Conservation (phyloP, 1,140 invertebrate species). For the Thaumetopoea pityocampa region DNA sequence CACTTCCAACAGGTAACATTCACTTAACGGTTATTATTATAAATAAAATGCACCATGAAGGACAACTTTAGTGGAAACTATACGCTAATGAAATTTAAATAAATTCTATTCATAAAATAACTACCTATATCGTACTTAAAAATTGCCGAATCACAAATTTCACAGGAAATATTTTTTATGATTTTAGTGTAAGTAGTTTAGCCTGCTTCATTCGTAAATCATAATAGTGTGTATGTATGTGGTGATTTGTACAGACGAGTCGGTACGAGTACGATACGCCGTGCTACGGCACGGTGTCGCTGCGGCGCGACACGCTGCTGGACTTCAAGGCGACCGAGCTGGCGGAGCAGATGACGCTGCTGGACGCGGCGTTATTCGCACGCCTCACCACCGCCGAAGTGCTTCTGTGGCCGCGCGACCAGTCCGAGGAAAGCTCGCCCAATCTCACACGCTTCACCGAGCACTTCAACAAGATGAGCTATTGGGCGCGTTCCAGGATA, state of each 20-base stretch:
- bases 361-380: constrained; percentile 97
- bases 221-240: too few species aligned
- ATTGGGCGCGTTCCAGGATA: constrained; percentile 89
- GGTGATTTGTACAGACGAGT: constrained; percentile 46
- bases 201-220: too few species aligned
- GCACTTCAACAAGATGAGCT: constrained; percentile 99
- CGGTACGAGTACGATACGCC: constrained; percentile 59
- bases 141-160: background rate
- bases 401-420: constrained; percentile 96
- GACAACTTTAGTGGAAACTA: too few species aligned
- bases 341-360: constrained; percentile 98
- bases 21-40: too few species aligned
- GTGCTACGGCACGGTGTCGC: constrained; percentile 53
- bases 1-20: constrained; percentile 69
- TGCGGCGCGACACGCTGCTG: constrained; percentile 84
- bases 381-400: constrained; percentile 98
- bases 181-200: too few species aligned
- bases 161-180: background rate
- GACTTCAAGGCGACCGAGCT: constrained; percentile 92
- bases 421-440: constrained; percentile 96
- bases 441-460: constrained; percentile 98
- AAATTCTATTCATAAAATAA: background rate
- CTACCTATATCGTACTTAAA: too few species aligned
- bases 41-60: too few species aligned
- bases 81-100: too few species aligned